These are phyloP conservation scores for Tetramorium simillimum DNA, from an alignment of 1,140 invertebrate genomes.

Conservation along the genomic window DNA sequence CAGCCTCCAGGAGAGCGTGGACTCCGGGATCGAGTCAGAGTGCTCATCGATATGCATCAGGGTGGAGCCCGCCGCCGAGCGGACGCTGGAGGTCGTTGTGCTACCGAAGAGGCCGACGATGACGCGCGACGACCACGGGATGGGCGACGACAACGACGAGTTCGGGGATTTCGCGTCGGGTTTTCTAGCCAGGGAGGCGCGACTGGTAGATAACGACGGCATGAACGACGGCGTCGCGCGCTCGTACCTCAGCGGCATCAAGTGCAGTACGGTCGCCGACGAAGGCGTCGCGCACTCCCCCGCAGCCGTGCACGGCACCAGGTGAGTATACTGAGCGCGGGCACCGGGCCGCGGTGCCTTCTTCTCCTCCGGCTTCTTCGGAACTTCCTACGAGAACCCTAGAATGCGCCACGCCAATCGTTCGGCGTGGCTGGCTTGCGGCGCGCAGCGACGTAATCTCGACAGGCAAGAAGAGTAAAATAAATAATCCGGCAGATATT, in stretches of 20 bases:
- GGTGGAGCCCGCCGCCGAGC: constrained; percentile 46
- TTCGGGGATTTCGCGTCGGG: constrained; percentile 59
- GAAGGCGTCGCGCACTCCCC: constrained; percentile 40
- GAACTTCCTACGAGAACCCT: constrained; percentile 6
- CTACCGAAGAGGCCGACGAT: background rate
- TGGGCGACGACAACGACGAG: constrained; percentile 27
- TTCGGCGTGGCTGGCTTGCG: background rate
- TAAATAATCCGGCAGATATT: background rate
- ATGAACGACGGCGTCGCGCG: constrained; percentile 47
- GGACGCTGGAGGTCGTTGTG: background rate
- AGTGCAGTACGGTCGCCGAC: constrained; percentile 56
- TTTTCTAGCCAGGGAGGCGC: constrained; percentile 39
- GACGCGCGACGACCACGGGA: constrained; percentile 13
- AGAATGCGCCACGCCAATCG: constrained; percentile 12
- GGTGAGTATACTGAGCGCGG: constrained; percentile 59
- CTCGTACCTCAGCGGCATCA: constrained; percentile 62
- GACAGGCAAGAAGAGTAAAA: constrained; percentile 6
- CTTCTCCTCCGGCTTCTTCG: constrained; percentile 4
- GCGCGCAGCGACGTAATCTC: background rate
- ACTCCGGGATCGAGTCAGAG: constrained; percentile 76
- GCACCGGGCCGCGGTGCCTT: constrained; percentile 3
- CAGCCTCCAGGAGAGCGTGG: constrained; percentile 73
- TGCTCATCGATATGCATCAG: constrained; percentile 73
- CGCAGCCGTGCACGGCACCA: constrained; percentile 52
- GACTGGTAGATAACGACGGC: constrained; percentile 40